Conservation (phyloP, 1,140 invertebrate genomes). For the Pseudomyrmex sp. region DNA sequence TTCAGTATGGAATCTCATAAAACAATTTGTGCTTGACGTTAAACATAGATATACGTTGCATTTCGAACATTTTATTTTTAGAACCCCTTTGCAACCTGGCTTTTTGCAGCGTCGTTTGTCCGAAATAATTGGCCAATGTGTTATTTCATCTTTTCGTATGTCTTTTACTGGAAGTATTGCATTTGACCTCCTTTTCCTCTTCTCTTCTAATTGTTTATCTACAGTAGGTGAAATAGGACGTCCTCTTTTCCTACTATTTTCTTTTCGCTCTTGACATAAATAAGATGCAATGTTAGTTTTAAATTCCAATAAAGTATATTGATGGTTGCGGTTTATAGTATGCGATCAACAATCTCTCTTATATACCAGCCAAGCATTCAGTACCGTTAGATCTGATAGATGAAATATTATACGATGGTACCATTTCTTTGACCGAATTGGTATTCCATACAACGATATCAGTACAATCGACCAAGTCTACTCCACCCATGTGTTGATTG, state of each 20-base stretch:
- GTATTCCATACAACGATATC: conserved; percentile 76
- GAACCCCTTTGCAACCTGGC: conserved; percentile 59
- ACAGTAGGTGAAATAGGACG: conserved; percentile 60
- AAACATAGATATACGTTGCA: conserved; percentile 31
- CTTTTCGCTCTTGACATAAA: conserved; percentile 74
- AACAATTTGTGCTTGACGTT: conserved; percentile 41
- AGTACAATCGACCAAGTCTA: conserved; percentile 83
- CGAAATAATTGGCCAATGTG: conserved; percentile 66
- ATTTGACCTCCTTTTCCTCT: conserved; percentile 48
- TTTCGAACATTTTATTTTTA: conserved; percentile 51
- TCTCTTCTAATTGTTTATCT: conserved; percentile 56
- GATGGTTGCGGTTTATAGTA: conserved; percentile 69
- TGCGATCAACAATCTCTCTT: conserved; percentile 73
- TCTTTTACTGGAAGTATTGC: conserved; percentile 49
- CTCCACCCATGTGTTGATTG: conserved; percentile 78
- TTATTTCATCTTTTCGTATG: conserved; percentile 62
- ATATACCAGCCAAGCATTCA: conserved; percentile 57
- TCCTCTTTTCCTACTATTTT: conserved; percentile 77
- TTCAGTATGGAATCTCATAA: too few relatives aligned
- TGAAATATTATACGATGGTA: conserved; percentile 57
- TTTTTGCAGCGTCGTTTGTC: conserved; percentile 64
- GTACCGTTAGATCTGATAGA: conserved; percentile 49
- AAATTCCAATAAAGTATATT: conserved; percentile 76
- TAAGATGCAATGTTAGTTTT: conserved; percentile 77
- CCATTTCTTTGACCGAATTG: conserved; percentile 53